Conservation (phyloP, 2,797 vertebrate species). For the Myioborus melanocephalus region DNA sequence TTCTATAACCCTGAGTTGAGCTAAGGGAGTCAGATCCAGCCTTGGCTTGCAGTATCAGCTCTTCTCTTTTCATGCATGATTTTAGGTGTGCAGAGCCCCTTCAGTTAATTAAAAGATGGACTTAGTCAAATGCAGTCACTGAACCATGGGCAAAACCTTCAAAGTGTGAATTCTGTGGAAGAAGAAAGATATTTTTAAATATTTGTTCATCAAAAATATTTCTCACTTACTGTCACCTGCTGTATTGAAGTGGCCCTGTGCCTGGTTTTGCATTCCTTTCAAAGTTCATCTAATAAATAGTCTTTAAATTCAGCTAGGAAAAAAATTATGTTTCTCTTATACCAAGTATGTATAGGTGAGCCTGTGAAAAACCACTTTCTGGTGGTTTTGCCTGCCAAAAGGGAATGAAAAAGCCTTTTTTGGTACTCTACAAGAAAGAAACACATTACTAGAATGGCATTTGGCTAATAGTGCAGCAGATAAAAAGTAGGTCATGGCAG, state of each 20-base stretch:
- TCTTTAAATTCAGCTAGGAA: background rate
- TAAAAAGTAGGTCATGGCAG: background rate
- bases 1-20: accelerated
- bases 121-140: background rate
- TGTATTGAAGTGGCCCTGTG: background rate
- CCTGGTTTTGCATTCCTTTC: background rate
- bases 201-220: conserved; percentile 7
- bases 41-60: background rate
- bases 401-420: background rate
- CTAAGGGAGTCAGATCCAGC: background rate
- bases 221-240: background rate
- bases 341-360: background rate
- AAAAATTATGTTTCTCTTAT: background rate
- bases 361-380: background rate
- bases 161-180: background rate
- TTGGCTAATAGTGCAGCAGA: background rate
- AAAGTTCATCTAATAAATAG: background rate
- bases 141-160: background rate
- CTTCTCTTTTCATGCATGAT: background rate
- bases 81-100: background rate
- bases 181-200: background rate
- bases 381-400: background rate
- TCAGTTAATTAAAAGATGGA: conserved; percentile 38
- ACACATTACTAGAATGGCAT: background rate
- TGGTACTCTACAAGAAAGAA: background rate